These are phyloP conservation scores for Mugil cephalus DNA, from an alignment of 2,113 vertebrate species.

Conservation along the genomic window DNA sequence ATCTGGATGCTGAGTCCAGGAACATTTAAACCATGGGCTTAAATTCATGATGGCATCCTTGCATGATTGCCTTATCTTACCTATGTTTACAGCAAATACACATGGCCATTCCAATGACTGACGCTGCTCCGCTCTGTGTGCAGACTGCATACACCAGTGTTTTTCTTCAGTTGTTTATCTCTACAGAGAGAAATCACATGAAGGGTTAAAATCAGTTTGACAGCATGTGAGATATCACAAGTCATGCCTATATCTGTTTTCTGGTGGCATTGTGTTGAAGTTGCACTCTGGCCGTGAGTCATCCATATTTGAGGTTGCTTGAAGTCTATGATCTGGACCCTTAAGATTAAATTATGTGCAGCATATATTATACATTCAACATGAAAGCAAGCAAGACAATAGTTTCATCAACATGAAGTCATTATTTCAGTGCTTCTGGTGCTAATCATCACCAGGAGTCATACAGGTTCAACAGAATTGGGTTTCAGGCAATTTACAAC, in stretches of 20 bases:
- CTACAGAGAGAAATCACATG: conserved; percentile 39
- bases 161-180: background rate
- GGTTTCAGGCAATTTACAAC: too few species aligned
- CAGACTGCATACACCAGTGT: background rate
- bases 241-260: background rate
- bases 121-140: background rate
- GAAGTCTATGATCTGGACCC: background rate
- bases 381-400: too few species aligned
- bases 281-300: too few species aligned
- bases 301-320: background rate
- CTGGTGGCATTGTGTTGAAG: too few species aligned
- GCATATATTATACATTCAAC: too few species aligned
- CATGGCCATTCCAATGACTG: conserved; percentile 12
- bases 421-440: too few species aligned
- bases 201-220: background rate
- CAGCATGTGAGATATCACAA: background rate
- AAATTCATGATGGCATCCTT: too few species aligned
- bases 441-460: too few species aligned
- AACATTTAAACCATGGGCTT: too few species aligned
- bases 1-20: too few species aligned
- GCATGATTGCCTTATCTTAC: conserved; percentile 16
- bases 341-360: background rate
- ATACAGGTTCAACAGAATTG: too few species aligned
- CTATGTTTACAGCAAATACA: conserved; percentile 29
- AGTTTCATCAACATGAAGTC: too few species aligned